Base-by-base conservation (phyloP, 64 coral and sea anemone genomes). In the Actinia tenebrosa region DNA sequence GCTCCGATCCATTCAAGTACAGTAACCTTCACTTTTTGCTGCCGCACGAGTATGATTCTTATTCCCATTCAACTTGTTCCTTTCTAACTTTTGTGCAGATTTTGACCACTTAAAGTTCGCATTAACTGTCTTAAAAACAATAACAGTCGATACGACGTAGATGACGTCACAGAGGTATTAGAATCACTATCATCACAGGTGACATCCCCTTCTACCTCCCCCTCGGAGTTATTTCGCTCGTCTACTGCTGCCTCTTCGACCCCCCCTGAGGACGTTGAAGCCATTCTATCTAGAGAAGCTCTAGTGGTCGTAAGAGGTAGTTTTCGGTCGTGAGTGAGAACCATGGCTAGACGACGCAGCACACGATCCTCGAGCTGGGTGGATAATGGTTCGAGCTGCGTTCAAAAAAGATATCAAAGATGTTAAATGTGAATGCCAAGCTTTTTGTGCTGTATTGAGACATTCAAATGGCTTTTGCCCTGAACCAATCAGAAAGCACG, bases 301-400 rank as follows among this genome's bases (percentile, higher is more conserved):
- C 85, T 87, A 26, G 85, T 22, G 62, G 71, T 54, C 13, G 94
- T 97, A 9, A 97, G 86, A 63, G 91, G 87, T 19, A 97, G 53
- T 44, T 71, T 84, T 37, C 86, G 87, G 84, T 92, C 87, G 8
- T 97, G 94, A 46, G 94, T 97, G 3, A 97, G 88, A 80, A 91
- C 88, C 94, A 93, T 93, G 52, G 91, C 88, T 25, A 84, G 61
- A 7, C 92, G 84, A 58, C 94, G 94, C 6, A 97, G 85, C 8
- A 93, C 91, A 37, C 91, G 91, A 71, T 97, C 91, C 86, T 89
- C 83, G 44, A 97, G 62, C 50, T 97, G 87, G 22, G 79, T 71
- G n/a, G 94, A 86, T 55, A 93, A 84, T 18, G 94, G 82, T 75
- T 85, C 60, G 88, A 97, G 42, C 94, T 95, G 26, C 30, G 30